Conservation (phyloP, 2,888 invertebrate species). For the Glomeris marginata region DNA sequence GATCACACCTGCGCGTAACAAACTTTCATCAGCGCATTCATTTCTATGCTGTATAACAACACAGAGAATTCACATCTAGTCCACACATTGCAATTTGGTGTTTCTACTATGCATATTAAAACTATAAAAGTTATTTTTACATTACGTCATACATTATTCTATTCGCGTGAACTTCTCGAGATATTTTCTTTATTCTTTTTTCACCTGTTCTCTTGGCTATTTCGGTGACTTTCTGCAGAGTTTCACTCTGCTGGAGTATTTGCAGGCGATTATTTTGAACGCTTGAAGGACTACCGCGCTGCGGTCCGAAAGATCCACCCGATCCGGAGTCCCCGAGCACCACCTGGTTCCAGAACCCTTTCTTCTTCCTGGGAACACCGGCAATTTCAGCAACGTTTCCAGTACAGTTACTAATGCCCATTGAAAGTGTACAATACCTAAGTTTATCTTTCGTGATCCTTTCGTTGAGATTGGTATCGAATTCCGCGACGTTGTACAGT, state of each 20-base stretch:
- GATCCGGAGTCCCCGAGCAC: too few relatives aligned
- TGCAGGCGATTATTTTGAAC: conserved; percentile 22
- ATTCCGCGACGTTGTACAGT: conserved; percentile 41
- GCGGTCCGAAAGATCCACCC: conserved; percentile 25
- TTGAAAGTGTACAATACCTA: neutral
- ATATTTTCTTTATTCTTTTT: too few relatives aligned
- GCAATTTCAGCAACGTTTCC: conserved; percentile 28
- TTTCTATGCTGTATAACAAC: too few relatives aligned
- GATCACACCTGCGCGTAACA: conserved; percentile 23
- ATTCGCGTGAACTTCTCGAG: too few relatives aligned
- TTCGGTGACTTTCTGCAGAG: conserved; percentile 71
- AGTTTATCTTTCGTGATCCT: conserved; percentile 8
- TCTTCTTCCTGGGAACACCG: conserved; percentile 51
- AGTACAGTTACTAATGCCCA: neutral
- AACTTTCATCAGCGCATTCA: too few relatives aligned
- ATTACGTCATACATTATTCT: too few relatives aligned
- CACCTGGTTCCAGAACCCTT: conserved; percentile 61
- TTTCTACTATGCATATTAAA: too few relatives aligned
- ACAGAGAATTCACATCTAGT: too few relatives aligned
- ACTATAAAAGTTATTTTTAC: too few relatives aligned
- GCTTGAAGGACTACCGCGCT: conserved; percentile 22
- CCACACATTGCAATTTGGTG: too few relatives aligned
- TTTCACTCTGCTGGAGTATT: conserved; percentile 46
- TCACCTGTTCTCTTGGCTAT: conserved; percentile 66
- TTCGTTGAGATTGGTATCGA: conserved; percentile 2